phyloP scores from a whole-genome alignment of 2,113 vertebrate species.

The Etheostoma spectabile region DNA sequence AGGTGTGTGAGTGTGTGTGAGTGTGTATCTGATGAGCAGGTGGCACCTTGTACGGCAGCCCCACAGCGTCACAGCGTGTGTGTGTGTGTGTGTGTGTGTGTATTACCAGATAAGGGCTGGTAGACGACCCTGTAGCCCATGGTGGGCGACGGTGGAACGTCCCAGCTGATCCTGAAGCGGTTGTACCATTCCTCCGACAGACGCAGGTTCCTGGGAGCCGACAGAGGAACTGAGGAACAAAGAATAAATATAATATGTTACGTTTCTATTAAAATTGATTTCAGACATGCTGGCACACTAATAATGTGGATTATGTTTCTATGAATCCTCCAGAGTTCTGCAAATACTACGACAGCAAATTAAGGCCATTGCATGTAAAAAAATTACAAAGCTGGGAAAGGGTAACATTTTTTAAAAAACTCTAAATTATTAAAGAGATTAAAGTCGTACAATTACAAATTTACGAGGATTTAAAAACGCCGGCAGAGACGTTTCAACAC shows the following conservation, averaged over 20 bases:
- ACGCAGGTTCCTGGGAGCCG: conserved; percentile 89
- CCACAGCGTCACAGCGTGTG: too few relatives aligned
- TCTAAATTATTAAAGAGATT: too few relatives aligned
- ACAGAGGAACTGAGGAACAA: conserved; percentile 86
- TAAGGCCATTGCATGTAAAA: too few relatives aligned
- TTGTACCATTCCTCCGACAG: conserved; percentile 99
- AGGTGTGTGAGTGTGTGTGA: too few relatives aligned
- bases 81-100: neutral
- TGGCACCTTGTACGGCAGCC: too few relatives aligned
- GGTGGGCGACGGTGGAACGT: conserved; percentile 87
- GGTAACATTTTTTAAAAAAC: too few relatives aligned
- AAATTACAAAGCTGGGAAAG: too few relatives aligned
- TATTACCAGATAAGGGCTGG: conserved; percentile 89
- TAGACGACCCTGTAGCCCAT: conserved; percentile 96
- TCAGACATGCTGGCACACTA: neutral
- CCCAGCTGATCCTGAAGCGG: conserved; percentile 94
- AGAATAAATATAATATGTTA: neutral
- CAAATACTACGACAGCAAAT: neutral
- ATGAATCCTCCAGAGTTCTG: neutral
- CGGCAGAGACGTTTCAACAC: too few relatives aligned
- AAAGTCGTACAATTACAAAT: too few relatives aligned
- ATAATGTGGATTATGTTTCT: neutral
- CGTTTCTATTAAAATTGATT: neutral
- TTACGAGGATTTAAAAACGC: too few relatives aligned
- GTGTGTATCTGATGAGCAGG: too few relatives aligned